Percentiles rank a stretch among this genome's conserved stretches.
Conservation (phyloP, 1,140 invertebrate genomes). For the Lamellibrachia luymesi region DNA sequence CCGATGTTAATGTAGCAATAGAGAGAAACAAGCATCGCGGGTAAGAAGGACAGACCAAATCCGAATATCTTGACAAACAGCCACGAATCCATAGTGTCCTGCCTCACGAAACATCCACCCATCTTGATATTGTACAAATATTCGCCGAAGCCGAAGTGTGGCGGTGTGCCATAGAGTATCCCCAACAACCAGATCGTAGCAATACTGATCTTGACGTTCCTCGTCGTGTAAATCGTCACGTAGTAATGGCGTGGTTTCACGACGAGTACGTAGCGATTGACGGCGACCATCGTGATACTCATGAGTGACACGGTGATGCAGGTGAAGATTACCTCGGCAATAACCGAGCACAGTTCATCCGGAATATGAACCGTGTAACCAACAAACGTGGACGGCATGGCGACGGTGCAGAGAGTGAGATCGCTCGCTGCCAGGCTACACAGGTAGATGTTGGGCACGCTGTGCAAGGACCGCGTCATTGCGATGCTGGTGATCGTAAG, state of each 20-base stretch:
- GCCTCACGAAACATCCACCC: background rate
- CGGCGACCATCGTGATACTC: constrained; percentile 14
- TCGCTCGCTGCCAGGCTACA: constrained; percentile 10
- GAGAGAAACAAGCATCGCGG: background rate
- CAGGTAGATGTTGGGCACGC: constrained; percentile 21
- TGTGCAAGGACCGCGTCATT: background rate
- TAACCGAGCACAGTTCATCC: background rate
- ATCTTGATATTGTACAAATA: background rate
- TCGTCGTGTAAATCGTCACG: background rate
- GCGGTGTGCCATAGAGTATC: background rate
- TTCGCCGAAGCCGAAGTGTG: background rate
- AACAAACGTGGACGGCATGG: background rate
- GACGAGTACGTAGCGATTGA: constrained; percentile 21
- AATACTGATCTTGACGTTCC: background rate
- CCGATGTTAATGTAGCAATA: background rate
- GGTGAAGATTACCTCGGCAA: background rate
- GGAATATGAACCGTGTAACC: background rate
- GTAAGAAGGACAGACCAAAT: background rate
- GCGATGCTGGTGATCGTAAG: background rate
- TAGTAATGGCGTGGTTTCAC: background rate
- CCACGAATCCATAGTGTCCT: background rate
- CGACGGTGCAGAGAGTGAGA: background rate
- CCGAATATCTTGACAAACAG: background rate
- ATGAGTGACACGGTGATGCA: background rate
- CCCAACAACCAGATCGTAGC: background rate